These are phyloP conservation scores for Varroa destructor DNA, from an alignment of 1,140 invertebrate genomes.

Conservation along the genomic window DNA sequence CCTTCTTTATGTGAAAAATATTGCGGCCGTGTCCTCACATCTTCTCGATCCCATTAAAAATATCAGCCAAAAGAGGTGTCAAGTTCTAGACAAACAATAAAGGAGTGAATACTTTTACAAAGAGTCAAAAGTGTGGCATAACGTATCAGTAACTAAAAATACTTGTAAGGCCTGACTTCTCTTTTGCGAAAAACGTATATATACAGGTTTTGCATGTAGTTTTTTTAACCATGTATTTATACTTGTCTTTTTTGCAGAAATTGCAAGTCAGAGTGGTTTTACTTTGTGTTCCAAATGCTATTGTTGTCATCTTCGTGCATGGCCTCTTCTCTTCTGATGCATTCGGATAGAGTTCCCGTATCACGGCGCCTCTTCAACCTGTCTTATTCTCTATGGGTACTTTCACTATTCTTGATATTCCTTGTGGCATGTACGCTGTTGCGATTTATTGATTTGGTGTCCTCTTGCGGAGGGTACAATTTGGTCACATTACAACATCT, in stretches of 20 bases:
- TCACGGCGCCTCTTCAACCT: constrained; percentile 16
- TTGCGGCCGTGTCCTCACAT: too few relatives aligned
- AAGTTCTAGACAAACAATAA: too few relatives aligned
- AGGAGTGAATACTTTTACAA: too few relatives aligned
- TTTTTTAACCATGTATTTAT: too few relatives aligned
- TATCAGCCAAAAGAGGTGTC: too few relatives aligned
- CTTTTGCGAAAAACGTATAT: too few relatives aligned
- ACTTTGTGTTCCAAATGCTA: constrained; percentile 23
- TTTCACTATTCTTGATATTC: constrained; percentile 10
- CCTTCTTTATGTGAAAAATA: neutral
- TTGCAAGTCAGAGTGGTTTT: constrained; percentile 26
- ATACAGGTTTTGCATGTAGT: too few relatives aligned
- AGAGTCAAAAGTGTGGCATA: too few relatives aligned
- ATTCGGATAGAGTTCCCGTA: constrained; percentile 1
- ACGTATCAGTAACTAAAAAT: too few relatives aligned
- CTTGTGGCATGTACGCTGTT: neutral
- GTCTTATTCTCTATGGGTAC: constrained; percentile 15
- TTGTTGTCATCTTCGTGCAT: constrained; percentile 18
- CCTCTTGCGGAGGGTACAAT: constrained; percentile 15
- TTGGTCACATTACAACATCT: constrained; percentile 24
- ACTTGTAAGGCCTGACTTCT: too few relatives aligned
- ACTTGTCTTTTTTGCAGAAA: constrained; percentile 2
- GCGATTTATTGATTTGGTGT: constrained; percentile 14
- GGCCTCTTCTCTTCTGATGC: constrained; percentile 15
- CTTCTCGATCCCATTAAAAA: too few relatives aligned